Conservation (phyloP, 2,113 vertebrate species). For the Calyptomena viridis region DNA sequence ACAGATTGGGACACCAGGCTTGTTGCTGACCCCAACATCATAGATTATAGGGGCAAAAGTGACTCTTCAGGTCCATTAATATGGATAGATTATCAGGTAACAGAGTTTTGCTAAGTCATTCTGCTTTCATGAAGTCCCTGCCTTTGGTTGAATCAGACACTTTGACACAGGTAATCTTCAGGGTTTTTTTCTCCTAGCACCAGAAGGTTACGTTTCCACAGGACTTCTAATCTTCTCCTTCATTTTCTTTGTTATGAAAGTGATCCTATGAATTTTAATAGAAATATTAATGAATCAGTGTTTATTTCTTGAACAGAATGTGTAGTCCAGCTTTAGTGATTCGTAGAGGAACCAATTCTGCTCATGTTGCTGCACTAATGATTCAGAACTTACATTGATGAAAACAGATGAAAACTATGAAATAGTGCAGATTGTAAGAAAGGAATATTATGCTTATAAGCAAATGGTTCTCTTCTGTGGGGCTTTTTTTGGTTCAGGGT, state of each 20-base stretch:
- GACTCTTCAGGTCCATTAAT: not conserved
- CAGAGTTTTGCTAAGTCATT: not conserved
- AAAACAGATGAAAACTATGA: not conserved
- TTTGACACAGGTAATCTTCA: not conserved
- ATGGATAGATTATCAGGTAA: not conserved
- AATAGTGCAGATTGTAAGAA: not conserved
- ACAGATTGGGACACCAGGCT: not conserved
- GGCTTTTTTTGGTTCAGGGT: not conserved
- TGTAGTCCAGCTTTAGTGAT: not conserved
- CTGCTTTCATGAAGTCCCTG: not conserved
- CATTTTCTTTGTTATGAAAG: not conserved
- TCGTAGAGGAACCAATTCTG: not conserved
- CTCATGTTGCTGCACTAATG: not conserved
- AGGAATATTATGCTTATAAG: not conserved
- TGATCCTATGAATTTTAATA: conserved; percentile 16
- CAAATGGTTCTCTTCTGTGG: not conserved
- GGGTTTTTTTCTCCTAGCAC: not conserved
- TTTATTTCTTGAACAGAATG: conserved; percentile 10
- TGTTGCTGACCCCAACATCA: not conserved
- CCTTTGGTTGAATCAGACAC: not conserved
- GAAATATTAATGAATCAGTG: conserved; percentile 7
- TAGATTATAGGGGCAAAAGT: not conserved
- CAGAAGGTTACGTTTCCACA: not conserved
- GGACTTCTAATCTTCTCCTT: not conserved
- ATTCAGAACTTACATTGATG: not conserved